Evolutionary conservation across 2,888 invertebrate species (phyloP).

Genomic region (Orthosia cruda): DNA sequence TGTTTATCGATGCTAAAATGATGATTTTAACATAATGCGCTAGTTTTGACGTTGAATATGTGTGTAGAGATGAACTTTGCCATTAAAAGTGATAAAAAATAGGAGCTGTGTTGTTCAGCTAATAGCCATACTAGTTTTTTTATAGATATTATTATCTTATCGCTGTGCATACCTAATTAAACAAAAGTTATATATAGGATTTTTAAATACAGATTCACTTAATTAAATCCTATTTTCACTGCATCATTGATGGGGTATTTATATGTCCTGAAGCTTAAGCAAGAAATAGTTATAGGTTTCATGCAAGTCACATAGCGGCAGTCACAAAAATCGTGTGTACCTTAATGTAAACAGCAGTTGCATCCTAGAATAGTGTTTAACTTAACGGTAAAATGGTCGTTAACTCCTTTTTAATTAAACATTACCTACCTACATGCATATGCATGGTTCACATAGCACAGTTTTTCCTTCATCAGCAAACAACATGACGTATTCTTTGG

Average conservation of each 20-base stretch:
- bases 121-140: conserved; percentile 13
- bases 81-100: conserved; percentile 23
- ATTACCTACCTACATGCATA: conserved; percentile 34
- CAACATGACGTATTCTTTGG: not conserved
- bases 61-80: conserved; percentile 30
- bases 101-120: not conserved
- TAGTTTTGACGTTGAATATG: conserved; percentile 13
- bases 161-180: not conserved
- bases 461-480: conserved; percentile 14
- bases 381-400: conserved; percentile 31
- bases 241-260: not conserved
- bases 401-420: conserved; percentile 39
- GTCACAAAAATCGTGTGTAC: conserved; percentile 34
- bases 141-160: too few relatives aligned
- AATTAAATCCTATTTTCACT: not conserved
- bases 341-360: conserved; percentile 24
- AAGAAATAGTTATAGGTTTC: not conserved
- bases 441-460: conserved; percentile 3
- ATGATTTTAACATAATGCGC: conserved; percentile 43
- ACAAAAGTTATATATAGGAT: not conserved
- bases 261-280: not conserved
- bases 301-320: conserved; percentile 28
- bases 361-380: conserved; percentile 18
- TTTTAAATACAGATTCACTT: not conserved
- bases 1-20: conserved; percentile 56